phyloP scores from a whole-genome alignment of 2,888 invertebrate species.

The Brachylomia viminalis region DNA sequence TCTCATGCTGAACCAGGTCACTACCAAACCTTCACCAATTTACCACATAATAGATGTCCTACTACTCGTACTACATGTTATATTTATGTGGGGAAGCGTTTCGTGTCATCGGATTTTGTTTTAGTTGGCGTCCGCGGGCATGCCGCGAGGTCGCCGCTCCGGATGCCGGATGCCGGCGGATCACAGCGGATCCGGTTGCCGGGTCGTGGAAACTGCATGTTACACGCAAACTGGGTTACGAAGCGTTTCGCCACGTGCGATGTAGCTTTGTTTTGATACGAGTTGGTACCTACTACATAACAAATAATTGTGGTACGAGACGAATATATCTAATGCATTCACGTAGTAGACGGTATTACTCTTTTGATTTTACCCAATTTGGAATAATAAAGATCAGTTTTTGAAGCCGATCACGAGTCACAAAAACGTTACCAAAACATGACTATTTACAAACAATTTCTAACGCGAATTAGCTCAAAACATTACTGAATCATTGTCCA shows the following conservation, averaged over 20 bases:
- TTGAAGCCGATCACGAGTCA: conserved; percentile 3
- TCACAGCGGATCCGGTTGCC: conserved; percentile 61
- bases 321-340: not conserved
- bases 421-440: conserved; percentile 24
- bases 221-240: conserved; percentile 58
- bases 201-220: conserved; percentile 55
- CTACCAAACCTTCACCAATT: conserved; percentile 32
- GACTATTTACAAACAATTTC: conserved; percentile 42
- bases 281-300: not conserved
- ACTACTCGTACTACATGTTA: conserved; percentile 35
- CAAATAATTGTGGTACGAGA: not conserved
- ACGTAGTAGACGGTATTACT: not conserved
- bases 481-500: conserved; percentile 59
- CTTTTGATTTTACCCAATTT: conserved; percentile 3
- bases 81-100: conserved; percentile 66
- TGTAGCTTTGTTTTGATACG: conserved; percentile 26
- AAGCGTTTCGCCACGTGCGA: conserved; percentile 37
- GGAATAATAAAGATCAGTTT: conserved; percentile 1
- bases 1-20: conserved; percentile 31
- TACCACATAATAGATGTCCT: conserved; percentile 44
- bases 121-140: conserved; percentile 72
- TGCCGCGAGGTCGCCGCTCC: conserved; percentile 69
- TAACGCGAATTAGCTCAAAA: conserved; percentile 39
- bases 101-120: conserved; percentile 72
- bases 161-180: conserved; percentile 68